These are phyloP conservation scores for Leptobrachium leishanense DNA, from an alignment of 2,113 vertebrate species.

Conservation along the genomic window DNA sequence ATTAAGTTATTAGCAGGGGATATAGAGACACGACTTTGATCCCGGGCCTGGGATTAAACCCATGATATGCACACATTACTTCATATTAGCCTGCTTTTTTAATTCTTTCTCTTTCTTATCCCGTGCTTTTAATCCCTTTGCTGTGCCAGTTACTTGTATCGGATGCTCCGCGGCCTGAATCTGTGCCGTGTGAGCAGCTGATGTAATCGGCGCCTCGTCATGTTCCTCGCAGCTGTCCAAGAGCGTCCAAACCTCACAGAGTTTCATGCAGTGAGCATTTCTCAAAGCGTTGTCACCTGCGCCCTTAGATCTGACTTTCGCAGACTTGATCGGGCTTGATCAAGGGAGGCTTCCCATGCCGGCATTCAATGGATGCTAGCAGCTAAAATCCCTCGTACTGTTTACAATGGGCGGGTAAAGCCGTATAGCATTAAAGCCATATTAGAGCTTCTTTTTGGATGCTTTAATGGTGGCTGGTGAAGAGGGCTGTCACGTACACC, in stretches of 20 bases:
- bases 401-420: no score
- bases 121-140: constrained; percentile 13
- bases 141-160: neutral
- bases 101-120: neutral
- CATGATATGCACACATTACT: neutral
- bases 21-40: constrained; percentile 2
- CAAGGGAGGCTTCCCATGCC: neutral
- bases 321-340: constrained; percentile 15
- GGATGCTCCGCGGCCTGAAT: neutral
- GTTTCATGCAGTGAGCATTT: neutral
- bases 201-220: neutral
- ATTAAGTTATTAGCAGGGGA: neutral
- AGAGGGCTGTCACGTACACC: no score
- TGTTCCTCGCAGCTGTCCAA: neutral
- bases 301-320: neutral
- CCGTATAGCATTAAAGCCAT: no score
- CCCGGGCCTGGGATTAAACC: neutral
- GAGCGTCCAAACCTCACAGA: neutral
- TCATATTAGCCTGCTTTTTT: neutral
- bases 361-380: neutral
- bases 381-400: no score
- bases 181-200: neutral
- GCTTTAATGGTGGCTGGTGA: no score
- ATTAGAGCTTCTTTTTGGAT: no score
- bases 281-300: neutral